Evolutionary conservation across 1,140 invertebrate species (phyloP), one percentile per base, ranked within the genome.

Genomic region (Drosophila willistoni): DNA sequence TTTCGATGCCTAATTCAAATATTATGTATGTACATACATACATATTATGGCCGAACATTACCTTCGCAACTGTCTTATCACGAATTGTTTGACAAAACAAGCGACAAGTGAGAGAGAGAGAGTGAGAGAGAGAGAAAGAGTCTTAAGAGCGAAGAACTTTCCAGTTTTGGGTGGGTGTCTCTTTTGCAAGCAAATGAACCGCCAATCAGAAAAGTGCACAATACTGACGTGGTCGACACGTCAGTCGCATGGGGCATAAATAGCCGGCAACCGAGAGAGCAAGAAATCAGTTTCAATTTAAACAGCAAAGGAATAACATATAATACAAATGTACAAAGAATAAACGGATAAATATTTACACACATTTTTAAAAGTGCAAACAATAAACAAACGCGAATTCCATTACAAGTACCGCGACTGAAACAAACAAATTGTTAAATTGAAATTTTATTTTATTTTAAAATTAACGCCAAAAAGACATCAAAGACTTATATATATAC

Each of bases 141-240:
- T 19, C 17, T 7, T 19, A 7, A 3, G 44, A 51, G 44, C 14
- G 44, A 10, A 51, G 44, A 51, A 51, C 44, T 22, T 22, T 51
- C 44, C 44, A 51, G 44, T 13, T 9, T 51, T 51, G 17, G 44
- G 17, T 51, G 44, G 44, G 44, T 22, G 44, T 51, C 44, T 51
- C 44, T 51, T 51, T 22, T 22, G 17, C 9, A 51, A 51, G 44
- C 44, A 17, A 10, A 29, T 29, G 5, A 51, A 51, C 44, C 19
- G 17, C 44, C 44, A 51, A 51, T 51, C 44, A 19, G 39, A 62
- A 41, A 63, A 76, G 54, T 56, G 54, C 72, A 54, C 68, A 77
- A 68, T 73, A 69, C 81, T 84, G 81, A 84, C 81, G 81, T 84
- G 81, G 57, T 54, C 67, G 25, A 79, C 83, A 87, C 83, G 83